These are phyloP conservation scores for Henricia sp. DNA, from an alignment of 53 echinoderm and acorn worm species.

Conservation along the genomic window DNA sequence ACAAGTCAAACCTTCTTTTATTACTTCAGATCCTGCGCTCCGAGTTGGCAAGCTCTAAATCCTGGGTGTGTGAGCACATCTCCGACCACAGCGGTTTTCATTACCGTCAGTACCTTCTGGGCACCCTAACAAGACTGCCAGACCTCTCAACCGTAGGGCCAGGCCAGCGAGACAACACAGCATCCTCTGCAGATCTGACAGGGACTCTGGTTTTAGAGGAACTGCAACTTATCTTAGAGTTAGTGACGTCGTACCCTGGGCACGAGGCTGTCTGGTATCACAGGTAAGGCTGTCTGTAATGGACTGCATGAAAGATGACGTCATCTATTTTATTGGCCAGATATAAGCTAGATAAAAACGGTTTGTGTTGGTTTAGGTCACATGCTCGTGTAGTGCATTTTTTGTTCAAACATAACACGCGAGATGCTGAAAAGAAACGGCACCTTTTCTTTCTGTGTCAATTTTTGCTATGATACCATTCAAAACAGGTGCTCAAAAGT, in stretches of 20 bases:
- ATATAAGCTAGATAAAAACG: no score
- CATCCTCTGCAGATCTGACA: not conserved
- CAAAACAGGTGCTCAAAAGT: no score
- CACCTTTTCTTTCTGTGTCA: no score
- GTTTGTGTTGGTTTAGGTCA: no score
- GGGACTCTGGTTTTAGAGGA: constrained; percentile 62
- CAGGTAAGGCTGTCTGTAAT: no score
- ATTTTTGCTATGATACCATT: no score
- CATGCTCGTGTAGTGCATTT: no score
- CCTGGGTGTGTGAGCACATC: constrained; percentile 79
- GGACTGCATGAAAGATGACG: no score
- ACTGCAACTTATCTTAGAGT: constrained; percentile 68
- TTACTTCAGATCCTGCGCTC: constrained; percentile 64
- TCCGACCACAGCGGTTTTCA: constrained; percentile 98
- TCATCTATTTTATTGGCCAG: no score
- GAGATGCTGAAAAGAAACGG: no score
- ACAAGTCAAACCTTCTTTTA: no score
- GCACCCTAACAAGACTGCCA: constrained; percentile 9
- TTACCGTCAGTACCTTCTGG: constrained; percentile 81
- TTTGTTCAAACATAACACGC: no score
- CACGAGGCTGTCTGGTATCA: constrained; percentile 98
- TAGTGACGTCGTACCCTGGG: constrained; percentile 81
- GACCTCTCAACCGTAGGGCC: not conserved
- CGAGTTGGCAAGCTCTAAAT: constrained; percentile 70
- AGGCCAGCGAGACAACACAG: not conserved